Percentiles rank a stretch among this genome's conserved stretches.
These are phyloP conservation scores for Coluber constrictor DNA, from an alignment of 2,797 vertebrate genomes.

Conservation along the genomic window DNA sequence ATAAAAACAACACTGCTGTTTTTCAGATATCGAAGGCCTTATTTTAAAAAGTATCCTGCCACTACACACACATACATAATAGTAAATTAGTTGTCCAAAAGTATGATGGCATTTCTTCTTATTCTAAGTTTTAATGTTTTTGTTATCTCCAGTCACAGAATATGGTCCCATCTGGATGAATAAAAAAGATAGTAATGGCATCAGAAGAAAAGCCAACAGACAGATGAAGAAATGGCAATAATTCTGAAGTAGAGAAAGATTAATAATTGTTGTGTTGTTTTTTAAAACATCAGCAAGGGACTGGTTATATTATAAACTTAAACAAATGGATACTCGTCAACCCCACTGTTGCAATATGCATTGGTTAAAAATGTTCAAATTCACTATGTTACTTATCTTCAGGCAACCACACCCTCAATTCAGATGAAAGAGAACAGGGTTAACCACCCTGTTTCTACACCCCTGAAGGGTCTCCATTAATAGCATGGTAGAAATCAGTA, in stretches of 20 bases:
- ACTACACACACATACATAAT: neutral
- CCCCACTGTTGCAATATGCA: neutral
- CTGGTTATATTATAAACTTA: neutral
- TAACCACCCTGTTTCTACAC: neutral
- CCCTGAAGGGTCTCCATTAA: neutral
- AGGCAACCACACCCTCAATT: neutral
- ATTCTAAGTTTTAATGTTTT: neutral
- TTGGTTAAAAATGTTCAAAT: neutral
- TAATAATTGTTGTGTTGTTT: neutral
- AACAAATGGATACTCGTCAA: neutral
- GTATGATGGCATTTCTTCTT: neutral
- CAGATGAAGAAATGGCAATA: neutral
- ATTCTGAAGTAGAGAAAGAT: neutral
- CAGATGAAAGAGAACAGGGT: neutral
- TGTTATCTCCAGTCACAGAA: neutral
- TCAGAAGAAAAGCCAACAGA: neutral
- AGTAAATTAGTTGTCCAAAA: neutral
- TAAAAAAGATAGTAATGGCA: neutral
- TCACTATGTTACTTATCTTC: neutral
- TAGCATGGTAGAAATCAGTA: neutral
- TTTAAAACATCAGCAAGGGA: neutral
- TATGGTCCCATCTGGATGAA: neutral
- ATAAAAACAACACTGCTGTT: neutral
- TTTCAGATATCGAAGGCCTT: neutral
- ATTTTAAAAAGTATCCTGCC: neutral